A percentile compares a stretch with the other conserved stretches of the same genome.
These are phyloP conservation scores for Leptinotarsa peninsularis DNA, from an alignment of 2,888 invertebrate species.

Conservation along the genomic window DNA sequence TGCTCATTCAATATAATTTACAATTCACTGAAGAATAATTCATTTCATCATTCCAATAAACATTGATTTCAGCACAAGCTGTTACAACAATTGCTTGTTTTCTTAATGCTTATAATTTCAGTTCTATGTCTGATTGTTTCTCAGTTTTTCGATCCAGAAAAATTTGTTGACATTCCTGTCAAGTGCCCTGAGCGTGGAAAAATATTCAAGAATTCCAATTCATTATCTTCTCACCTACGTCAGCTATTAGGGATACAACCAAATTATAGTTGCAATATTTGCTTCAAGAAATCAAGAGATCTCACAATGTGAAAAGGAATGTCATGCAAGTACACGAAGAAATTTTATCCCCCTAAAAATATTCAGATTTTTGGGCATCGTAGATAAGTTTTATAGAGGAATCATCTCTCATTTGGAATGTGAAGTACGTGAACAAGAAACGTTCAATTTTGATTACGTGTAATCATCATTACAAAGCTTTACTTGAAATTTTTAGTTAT, in stretches of 20 bases:
- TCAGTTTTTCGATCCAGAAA: background rate
- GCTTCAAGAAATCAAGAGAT: slow-evolving; percentile 37
- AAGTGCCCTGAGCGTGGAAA: slow-evolving; percentile 72
- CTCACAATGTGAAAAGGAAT: slow-evolving; percentile 66
- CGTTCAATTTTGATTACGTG: too few relatives aligned
- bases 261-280: slow-evolving; percentile 55
- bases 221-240: slow-evolving; percentile 65
- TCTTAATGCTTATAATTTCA: too few relatives aligned
- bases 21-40: too few relatives aligned
- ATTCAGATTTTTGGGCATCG: background rate
- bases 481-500: too few relatives aligned
- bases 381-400: too few relatives aligned
- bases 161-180: background rate
- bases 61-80: too few relatives aligned
- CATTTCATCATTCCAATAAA: too few relatives aligned
- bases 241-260: slow-evolving; percentile 67
- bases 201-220: slow-evolving; percentile 63
- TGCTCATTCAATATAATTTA: too few relatives aligned
- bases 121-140: background rate
- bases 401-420: too few relatives aligned
- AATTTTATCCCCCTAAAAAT: background rate
- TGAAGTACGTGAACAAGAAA: too few relatives aligned
- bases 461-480: too few relatives aligned
- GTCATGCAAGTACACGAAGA: slow-evolving; percentile 15
- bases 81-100: too few relatives aligned